Percentiles rank a stretch among this genome's conserved stretches.
Evolutionary conservation across 2,888 invertebrate species (phyloP).

Genomic region (Cryptocheilus praepositus): DNA sequence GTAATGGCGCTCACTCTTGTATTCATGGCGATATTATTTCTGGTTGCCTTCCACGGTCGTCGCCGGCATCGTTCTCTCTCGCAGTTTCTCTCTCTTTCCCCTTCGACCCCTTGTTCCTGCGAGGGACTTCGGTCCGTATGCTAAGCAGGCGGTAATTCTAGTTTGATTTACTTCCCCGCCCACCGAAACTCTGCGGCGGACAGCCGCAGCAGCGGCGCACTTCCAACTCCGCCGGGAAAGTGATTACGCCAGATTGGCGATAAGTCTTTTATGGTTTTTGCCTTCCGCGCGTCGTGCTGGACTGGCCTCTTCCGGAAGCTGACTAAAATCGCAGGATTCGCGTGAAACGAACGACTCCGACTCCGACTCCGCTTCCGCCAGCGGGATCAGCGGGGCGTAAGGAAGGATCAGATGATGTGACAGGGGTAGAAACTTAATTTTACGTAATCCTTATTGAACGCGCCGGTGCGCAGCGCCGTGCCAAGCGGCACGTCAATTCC

Average conservation of each 20-base stretch:
- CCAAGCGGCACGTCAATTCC: no score
- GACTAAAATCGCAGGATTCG: no score
- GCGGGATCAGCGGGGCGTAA: not conserved
- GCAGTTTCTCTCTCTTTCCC: conserved; percentile 23
- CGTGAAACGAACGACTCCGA: no score
- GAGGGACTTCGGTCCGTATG: conserved; percentile 60
- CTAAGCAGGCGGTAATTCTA: conserved; percentile 66
- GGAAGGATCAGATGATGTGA: conserved; percentile 10
- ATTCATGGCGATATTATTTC: conserved; percentile 71
- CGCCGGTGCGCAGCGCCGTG: no score
- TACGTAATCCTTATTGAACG: no score
- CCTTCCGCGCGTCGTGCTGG: conserved; percentile 19
- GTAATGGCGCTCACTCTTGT: conserved; percentile 71
- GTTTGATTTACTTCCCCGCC: conserved; percentile 65
- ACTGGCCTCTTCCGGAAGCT: no score
- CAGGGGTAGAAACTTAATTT: conserved; percentile 10
- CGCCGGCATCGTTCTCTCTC: conserved; percentile 29
- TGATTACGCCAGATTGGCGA: conserved; percentile 51
- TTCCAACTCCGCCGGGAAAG: conserved; percentile 50
- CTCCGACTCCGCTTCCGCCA: no score
- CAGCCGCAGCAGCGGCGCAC: conserved; percentile 21
- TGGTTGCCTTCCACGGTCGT: conserved; percentile 61
- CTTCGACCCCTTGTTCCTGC: conserved; percentile 36
- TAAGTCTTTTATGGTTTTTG: conserved; percentile 53
- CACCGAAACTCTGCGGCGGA: conserved; percentile 42